These are phyloP conservation scores for Leptogaster cylindrica DNA, from an alignment of 2,888 invertebrate species.

Conservation along the genomic window DNA sequence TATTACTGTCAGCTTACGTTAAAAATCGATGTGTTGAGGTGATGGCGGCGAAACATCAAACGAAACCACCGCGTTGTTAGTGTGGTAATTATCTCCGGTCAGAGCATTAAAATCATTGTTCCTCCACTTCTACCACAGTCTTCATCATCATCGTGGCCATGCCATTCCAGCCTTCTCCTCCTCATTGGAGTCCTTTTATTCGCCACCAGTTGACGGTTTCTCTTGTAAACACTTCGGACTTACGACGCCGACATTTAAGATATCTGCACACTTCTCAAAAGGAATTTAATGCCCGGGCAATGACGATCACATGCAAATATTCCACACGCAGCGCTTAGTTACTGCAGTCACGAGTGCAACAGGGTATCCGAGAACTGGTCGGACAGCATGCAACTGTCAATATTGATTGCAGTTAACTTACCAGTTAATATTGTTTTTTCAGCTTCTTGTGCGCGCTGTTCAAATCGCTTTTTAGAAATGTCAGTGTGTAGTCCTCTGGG, in stretches of 20 bases:
- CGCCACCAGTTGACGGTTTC: conserved; percentile 20
- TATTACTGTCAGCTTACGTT: conserved; percentile 61
- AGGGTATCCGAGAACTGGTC: neutral
- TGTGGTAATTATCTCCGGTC: conserved; percentile 42
- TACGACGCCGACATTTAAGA: conserved; percentile 12
- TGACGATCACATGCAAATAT: conserved; percentile 25
- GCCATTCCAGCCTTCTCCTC: neutral
- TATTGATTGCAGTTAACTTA: neutral
- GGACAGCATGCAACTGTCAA: neutral
- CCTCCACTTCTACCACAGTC: conserved; percentile 36
- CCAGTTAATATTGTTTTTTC: neutral
- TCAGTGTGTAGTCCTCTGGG: no score
- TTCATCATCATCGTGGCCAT: conserved; percentile 10
- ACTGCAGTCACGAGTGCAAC: neutral
- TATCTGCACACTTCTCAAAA: conserved; percentile 16
- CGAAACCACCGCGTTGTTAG: conserved; percentile 42
- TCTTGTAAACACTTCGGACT: conserved; percentile 14
- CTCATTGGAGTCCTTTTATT: neutral
- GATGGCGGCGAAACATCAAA: conserved; percentile 48
- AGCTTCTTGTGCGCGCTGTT: no score
- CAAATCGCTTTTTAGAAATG: no score
- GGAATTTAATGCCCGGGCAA: neutral
- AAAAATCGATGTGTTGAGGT: conserved; percentile 61
- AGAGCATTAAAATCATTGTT: conserved; percentile 41
- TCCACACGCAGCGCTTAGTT: neutral